Conservation (phyloP, 1,140 invertebrate species). For the Platorchestia sp. region DNA sequence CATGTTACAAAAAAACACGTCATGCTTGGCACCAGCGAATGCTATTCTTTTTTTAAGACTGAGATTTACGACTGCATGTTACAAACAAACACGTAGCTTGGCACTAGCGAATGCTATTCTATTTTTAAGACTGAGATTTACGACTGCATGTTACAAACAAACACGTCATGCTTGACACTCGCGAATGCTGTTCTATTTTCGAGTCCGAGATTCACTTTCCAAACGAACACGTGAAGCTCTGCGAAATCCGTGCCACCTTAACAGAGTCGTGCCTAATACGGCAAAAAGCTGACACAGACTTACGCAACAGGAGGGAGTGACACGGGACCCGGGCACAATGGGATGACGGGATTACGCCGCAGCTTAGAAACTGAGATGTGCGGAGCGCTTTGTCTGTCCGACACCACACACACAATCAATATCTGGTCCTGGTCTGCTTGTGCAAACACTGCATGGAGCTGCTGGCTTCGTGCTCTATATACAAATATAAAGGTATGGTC, state of each 20-base stretch:
- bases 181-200: too few species aligned
- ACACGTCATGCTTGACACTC: too few species aligned
- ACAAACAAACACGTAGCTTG: too few species aligned
- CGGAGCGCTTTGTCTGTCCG: background rate
- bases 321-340: background rate
- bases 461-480: background rate
- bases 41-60: too few species aligned
- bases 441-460: background rate
- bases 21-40: too few species aligned
- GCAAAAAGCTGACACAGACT: background rate
- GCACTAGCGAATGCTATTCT: too few species aligned
- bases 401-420: slow-evolving; percentile 39
- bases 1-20: too few species aligned
- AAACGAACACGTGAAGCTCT: background rate
- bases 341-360: slow-evolving; percentile 26
- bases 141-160: too few species aligned
- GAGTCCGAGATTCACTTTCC: too few species aligned
- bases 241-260: background rate
- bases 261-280: background rate
- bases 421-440: slow-evolving; percentile 5
- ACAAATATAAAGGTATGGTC: too few species aligned
- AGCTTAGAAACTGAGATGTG: slow-evolving; percentile 49
- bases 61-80: too few species aligned
- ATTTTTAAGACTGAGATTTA: too few species aligned
- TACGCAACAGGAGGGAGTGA: background rate